A percentile compares a stretch with the other conserved stretches of the same genome.
Evolutionary conservation across 2,888 invertebrate species (phyloP).

Genomic region (Nemurella pictetii): DNA sequence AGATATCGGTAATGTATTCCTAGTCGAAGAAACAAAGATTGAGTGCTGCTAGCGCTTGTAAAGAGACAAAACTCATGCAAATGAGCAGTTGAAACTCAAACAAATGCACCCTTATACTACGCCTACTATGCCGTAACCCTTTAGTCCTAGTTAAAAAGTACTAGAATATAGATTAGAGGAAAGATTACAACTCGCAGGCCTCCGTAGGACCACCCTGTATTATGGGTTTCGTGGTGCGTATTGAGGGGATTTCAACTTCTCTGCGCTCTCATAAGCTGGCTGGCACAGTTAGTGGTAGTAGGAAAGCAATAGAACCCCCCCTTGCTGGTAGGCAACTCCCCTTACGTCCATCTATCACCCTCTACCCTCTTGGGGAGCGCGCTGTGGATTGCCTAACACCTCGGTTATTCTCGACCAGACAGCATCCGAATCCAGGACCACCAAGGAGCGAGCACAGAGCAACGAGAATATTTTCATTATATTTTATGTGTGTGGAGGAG

Average conservation of each 20-base stretch:
- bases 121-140: background rate
- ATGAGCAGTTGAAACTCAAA: background rate
- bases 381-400: slow-evolving; percentile 7
- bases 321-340: slow-evolving; percentile 18
- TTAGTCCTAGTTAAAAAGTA: background rate
- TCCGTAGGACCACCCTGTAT: background rate
- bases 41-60: background rate
- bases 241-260: slow-evolving; percentile 9
- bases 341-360: slow-evolving; percentile 20
- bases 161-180: slow-evolving; percentile 3
- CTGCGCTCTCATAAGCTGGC: background rate
- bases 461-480: background rate
- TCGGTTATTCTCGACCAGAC: background rate
- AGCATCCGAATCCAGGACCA: background rate
- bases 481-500: background rate
- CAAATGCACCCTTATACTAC: background rate
- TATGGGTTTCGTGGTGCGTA: background rate
- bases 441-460: background rate
- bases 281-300: background rate
- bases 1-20: background rate
- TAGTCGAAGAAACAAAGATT: background rate
- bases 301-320: slow-evolving; percentile 3
- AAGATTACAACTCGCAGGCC: background rate
- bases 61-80: slow-evolving; percentile 1
- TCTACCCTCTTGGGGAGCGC: slow-evolving; percentile 1